phyloP scores from a whole-genome alignment of 2,888 invertebrate species.

The Drosophila mayaguana region DNA sequence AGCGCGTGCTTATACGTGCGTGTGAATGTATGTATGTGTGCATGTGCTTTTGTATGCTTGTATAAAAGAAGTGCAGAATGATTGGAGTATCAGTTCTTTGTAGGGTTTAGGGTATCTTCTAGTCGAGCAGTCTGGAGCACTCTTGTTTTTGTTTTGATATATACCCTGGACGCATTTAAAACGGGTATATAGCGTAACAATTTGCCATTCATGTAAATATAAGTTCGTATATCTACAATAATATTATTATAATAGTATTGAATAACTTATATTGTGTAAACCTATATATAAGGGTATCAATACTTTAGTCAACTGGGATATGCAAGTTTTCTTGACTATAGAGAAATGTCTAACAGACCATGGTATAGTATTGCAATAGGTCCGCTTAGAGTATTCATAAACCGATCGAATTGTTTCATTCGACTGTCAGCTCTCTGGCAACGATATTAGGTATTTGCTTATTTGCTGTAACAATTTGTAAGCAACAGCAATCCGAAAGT shows the following conservation, averaged over 20 bases:
- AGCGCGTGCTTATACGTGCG: too few species aligned
- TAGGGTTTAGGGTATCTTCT: too few species aligned
- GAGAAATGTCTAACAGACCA: background rate
- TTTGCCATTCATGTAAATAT: too few species aligned
- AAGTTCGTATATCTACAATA: too few species aligned
- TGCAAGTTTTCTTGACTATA: background rate
- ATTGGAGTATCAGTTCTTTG: too few species aligned
- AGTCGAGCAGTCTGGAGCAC: too few species aligned
- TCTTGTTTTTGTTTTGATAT: background rate
- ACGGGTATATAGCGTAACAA: background rate
- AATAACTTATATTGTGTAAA: too few species aligned
- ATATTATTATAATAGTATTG: too few species aligned
- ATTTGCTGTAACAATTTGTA: slow-evolving; percentile 18
- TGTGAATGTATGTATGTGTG: too few species aligned
- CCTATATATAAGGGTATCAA: too few species aligned
- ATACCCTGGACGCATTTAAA: background rate
- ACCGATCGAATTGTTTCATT: background rate
- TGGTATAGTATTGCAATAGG: background rate
- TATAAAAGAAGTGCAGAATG: too few species aligned
- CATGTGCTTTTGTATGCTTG: too few species aligned
- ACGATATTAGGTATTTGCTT: slow-evolving; percentile 5
- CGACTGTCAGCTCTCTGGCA: slow-evolving; percentile 9
- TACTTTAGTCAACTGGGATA: background rate
- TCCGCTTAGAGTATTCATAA: background rate
- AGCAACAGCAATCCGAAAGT: background rate